Conservation (phyloP, 2,113 vertebrate species). For the Serinus canaria region DNA sequence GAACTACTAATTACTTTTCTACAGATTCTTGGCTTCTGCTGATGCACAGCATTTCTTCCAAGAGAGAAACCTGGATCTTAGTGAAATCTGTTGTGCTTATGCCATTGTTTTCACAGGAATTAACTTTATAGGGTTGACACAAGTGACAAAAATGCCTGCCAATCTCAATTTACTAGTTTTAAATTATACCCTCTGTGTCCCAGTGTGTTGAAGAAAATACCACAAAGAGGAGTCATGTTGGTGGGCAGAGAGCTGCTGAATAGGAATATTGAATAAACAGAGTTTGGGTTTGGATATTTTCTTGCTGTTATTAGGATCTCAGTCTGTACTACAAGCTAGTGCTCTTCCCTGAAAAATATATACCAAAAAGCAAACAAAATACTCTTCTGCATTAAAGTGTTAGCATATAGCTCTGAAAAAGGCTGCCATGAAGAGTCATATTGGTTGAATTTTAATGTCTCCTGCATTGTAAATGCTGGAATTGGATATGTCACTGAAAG, state of each 20-base stretch:
- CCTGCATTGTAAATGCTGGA: slow-evolving; percentile 45
- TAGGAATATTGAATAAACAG: not conserved
- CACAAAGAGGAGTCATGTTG: not conserved
- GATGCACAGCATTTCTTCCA: not conserved
- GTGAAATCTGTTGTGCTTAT: not conserved
- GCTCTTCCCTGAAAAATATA: not conserved
- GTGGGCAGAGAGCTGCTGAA: not conserved
- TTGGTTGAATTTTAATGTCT: slow-evolving; percentile 43
- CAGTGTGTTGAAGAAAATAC: not conserved
- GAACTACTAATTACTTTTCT: not conserved
- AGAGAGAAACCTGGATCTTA: not conserved
- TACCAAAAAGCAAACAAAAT: slow-evolving; percentile 31
- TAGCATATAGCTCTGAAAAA: slow-evolving; percentile 1
- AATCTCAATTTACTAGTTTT: not conserved
- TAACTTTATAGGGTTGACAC: not conserved
- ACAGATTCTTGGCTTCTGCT: not conserved
- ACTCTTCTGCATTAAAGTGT: not conserved
- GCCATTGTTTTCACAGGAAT: not conserved
- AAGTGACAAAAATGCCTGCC: not conserved
- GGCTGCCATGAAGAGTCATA: not conserved
- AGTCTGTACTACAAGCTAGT: not conserved
- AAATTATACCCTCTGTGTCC: not conserved
- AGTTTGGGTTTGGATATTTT: not conserved
- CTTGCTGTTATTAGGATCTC: not conserved
- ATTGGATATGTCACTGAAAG: slow-evolving; percentile 54